These are phyloP conservation scores for Aplocera efformata DNA, from an alignment of 2,888 invertebrate genomes.

Conservation along the genomic window DNA sequence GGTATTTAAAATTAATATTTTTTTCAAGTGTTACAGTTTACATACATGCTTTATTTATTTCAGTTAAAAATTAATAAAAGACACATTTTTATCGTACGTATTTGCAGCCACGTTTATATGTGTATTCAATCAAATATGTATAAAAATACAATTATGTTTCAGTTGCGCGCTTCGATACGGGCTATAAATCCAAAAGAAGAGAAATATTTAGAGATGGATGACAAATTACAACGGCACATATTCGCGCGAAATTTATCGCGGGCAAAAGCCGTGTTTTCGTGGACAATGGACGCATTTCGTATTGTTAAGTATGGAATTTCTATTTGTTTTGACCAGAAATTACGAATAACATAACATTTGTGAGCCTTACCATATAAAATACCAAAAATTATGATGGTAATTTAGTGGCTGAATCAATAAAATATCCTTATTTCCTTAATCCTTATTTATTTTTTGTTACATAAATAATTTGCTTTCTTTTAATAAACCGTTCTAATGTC, in stretches of 20 bases:
- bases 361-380: not conserved
- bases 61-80: too few species aligned
- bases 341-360: not conserved
- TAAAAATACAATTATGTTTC: constrained; percentile 17
- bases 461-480: too few species aligned
- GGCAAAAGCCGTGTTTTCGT: constrained; percentile 89
- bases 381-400: too few species aligned
- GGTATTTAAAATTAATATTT: too few species aligned
- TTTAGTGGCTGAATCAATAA: too few species aligned
- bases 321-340: not conserved
- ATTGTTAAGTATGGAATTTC: constrained; percentile 84
- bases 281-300: constrained; percentile 89
- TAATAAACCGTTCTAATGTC: too few species aligned
- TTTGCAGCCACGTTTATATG: too few species aligned
- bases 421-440: too few species aligned
- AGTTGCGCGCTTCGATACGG: constrained; percentile 86
- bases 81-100: too few species aligned
- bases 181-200: constrained; percentile 96
- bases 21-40: too few species aligned
- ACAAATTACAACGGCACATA: constrained; percentile 94
- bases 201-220: constrained; percentile 92
- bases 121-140: constrained; percentile 5
- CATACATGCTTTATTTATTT: too few species aligned
- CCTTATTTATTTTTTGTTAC: too few species aligned
- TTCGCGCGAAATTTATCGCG: constrained; percentile 94